These are phyloP conservation scores for Athetis lepigone DNA, from an alignment of 2,888 invertebrate genomes.

Conservation along the genomic window DNA sequence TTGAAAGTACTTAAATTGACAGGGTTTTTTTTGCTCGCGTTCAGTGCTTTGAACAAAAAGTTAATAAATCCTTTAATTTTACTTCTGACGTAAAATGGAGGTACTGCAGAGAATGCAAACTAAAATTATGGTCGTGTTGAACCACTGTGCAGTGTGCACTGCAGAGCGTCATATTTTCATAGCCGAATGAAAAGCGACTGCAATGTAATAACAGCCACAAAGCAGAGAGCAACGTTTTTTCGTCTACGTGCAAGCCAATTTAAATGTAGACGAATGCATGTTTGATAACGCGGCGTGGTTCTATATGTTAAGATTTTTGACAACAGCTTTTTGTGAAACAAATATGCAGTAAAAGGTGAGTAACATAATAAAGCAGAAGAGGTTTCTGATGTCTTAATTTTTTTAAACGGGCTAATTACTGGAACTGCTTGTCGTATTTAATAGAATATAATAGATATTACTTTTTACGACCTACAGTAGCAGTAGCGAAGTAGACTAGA, in stretches of 20 bases:
- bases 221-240: constrained; percentile 33
- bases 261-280: constrained; percentile 29
- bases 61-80: constrained; percentile 55
- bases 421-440: too few species aligned
- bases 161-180: constrained; percentile 53
- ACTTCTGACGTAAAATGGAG: constrained; percentile 29
- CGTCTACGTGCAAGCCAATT: constrained; percentile 28
- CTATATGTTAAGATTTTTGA: constrained; percentile 2
- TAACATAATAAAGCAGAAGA: too few species aligned
- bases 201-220: constrained; percentile 56
- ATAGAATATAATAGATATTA: too few species aligned
- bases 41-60: constrained; percentile 9
- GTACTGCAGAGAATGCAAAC: constrained; percentile 28
- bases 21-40: background rate
- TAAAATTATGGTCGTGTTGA: constrained; percentile 48
- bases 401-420: too few species aligned
- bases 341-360: too few species aligned
- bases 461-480: too few species aligned
- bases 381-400: too few species aligned
- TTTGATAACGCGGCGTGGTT: too few species aligned
- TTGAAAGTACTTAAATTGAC: constrained; percentile 2
- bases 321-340: background rate
- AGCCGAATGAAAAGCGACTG: constrained; percentile 54
- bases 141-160: constrained; percentile 11
- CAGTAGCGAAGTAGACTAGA: too few species aligned